Conservation (phyloP, 2,888 invertebrate species). For the Hipparchia semele region DNA sequence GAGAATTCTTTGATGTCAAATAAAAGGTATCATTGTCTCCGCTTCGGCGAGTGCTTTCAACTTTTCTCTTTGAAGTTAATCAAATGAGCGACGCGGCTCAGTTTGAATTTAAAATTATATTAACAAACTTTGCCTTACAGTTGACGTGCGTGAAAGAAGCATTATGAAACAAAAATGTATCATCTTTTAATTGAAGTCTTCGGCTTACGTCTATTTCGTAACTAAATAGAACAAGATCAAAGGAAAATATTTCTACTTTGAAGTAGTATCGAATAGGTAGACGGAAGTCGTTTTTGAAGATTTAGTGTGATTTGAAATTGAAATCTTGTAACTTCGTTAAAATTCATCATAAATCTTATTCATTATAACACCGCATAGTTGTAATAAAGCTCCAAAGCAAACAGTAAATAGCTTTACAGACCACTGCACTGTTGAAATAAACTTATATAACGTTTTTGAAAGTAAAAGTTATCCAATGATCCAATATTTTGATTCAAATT, state of each 20-base stretch:
- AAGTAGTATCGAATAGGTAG: slow-evolving; percentile 58
- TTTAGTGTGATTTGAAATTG: not conserved
- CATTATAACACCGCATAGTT: not conserved
- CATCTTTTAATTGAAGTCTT: slow-evolving; percentile 65
- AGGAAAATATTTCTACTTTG: slow-evolving; percentile 65
- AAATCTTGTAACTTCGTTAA: not conserved
- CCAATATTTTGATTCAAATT: not conserved
- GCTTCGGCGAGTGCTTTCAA: slow-evolving; percentile 68
- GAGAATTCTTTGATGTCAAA: slow-evolving; percentile 69
- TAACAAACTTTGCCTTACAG: slow-evolving; percentile 58
- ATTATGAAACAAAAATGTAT: slow-evolving; percentile 58
- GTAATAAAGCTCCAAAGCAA: not conserved
- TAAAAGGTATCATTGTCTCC: slow-evolving; percentile 74
- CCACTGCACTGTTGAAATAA: not conserved
- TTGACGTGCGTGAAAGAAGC: slow-evolving; percentile 53
- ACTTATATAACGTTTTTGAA: slow-evolving; percentile 2
- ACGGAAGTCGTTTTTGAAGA: slow-evolving; percentile 52
- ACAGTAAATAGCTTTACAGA: not conserved
- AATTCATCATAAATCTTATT: not conserved
- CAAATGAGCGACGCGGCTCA: slow-evolving; percentile 65
- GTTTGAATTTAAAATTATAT: slow-evolving; percentile 65
- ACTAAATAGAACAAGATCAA: slow-evolving; percentile 71
- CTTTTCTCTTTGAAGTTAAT: slow-evolving; percentile 73
- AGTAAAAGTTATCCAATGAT: not conserved
- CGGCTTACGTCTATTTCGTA: slow-evolving; percentile 56